Base-by-base conservation (phyloP, 2,113 vertebrate species). In the Melozone crissalis region DNA sequence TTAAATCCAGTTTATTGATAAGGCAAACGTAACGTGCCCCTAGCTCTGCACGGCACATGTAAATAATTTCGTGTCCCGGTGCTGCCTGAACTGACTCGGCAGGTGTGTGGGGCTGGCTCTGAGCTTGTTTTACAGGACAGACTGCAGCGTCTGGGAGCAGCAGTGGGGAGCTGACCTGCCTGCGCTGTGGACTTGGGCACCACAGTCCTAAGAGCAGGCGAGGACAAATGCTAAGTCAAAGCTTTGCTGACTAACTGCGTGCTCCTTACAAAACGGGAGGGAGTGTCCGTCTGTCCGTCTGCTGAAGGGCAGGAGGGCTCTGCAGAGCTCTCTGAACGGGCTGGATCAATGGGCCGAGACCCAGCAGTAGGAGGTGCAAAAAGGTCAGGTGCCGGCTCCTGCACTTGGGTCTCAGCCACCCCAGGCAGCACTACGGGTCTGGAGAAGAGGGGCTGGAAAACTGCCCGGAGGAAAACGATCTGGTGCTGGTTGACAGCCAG, bases 21-120 rank as follows among this genome's bases (percentile, higher is more conserved):
- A 49, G 55, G 7, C 41, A 12, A 4, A 13, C 8, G 3, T 8
- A 33, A 27, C 5, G 2, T 2, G 2, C n/a, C 20, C 3, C n/a
- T 22, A 17, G 21, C 31, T 47, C 27, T 52, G 10, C 2, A 1
- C 15, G 52, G 19, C 30, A 0, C 5, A 3, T 14, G 15, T 31
- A 37, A 66, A 15, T 59, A 11, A 2, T 63, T 44, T 55, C 11
- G 0, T 37, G 23, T 23, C 28, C 78, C 8, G 6, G 31, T 5
- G 31, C 8, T 74, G 1, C n/a, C 66, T n/a, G 71, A 37, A 7
- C 12, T 17, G 31, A 6, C 28, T 61, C 35, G 16, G 1, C 43
- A 20, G 74, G 43, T 27, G 0, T 4, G 1, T 21, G 4, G 61
- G 33, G 14, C 7, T 11, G 62, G 20, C 27, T 10, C 73, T 24